Evolutionary conservation across 2,888 invertebrate species (phyloP), one percentile per base, ranked within the genome.

Genomic region (Scaptomyza reducta): DNA sequence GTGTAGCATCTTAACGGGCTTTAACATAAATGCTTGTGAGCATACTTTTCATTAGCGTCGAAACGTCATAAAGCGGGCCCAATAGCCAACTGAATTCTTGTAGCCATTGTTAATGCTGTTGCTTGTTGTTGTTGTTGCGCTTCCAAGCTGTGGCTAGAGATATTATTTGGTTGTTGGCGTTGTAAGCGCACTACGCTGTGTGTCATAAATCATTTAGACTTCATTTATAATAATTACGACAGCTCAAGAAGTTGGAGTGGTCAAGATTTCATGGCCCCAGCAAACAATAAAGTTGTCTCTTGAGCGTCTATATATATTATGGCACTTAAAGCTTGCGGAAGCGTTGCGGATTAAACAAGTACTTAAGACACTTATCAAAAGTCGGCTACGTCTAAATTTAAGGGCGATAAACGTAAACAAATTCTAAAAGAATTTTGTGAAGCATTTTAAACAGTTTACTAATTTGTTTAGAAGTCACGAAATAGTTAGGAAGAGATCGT

Each of bases 141-240:
- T 85, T 85, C 79, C 76, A 64, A 78, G 49, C 77, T 57, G 22
- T 22, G 58, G 41, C 54, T 53, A 9, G 13, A 31, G 42, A 42
- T 46, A 35, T 38, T 67, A 82, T 85, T 79, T 79, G 79, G 79
- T 53, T 53, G 77, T 60, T 63, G 75, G 73, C 68, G 81, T 63
- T 87, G 82, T 82, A 84, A 82, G 71, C 71, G 81, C 76, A 70
- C 58, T 63, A 45, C 50, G 45, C 40, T 58, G 42, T 27, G 59
- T 78, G 74, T 81, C 82, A 83, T 83, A 87, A 87, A 83, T 83
- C 82, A 83, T 83, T 74, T 78, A 51, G 74, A 81, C 76, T 83
- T 87, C 87, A 83, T 83, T 83, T 83, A 84, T 87, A 83, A 84
- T 83, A 83, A 83, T 83, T 78, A 87, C 75, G 73, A 51, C 65